Evolutionary conservation across 2,888 invertebrate genomes (phyloP).

Genomic region (Polyommatus iphigenia): DNA sequence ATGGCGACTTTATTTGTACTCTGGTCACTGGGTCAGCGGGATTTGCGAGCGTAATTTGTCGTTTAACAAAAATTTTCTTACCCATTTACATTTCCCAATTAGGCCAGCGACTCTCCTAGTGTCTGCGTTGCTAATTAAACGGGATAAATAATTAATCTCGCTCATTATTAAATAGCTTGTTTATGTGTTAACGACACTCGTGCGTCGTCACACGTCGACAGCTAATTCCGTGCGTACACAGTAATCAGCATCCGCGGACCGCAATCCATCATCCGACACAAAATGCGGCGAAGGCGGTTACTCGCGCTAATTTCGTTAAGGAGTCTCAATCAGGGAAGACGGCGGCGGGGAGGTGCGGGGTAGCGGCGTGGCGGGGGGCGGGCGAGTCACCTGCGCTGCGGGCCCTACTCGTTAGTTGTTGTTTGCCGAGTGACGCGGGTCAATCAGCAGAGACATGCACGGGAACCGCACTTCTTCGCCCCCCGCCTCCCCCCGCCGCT

Average conservation of each 20-base stretch:
- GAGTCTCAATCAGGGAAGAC: slow-evolving; percentile 75
- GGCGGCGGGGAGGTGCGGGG: slow-evolving; percentile 61
- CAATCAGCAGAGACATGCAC: slow-evolving; percentile 81
- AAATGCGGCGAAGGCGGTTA: slow-evolving; percentile 74
- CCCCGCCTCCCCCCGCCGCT: slow-evolving; percentile 51
- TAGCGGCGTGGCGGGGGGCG: slow-evolving; percentile 64
- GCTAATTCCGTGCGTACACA: slow-evolving; percentile 66
- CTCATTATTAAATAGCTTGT: background rate
- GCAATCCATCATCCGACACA: slow-evolving; percentile 78
- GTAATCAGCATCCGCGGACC: slow-evolving; percentile 75
- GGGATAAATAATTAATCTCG: background rate
- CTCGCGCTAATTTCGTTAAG: slow-evolving; percentile 78
- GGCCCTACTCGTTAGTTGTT: slow-evolving; percentile 79
- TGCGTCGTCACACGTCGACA: slow-evolving; percentile 53
- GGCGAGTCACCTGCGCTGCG: slow-evolving; percentile 73
- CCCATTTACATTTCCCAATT: background rate
- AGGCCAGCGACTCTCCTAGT: background rate
- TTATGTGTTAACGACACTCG: slow-evolving; percentile 11
- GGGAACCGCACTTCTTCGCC: slow-evolving; percentile 79
- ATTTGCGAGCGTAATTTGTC: background rate
- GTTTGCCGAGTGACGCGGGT: slow-evolving; percentile 81
- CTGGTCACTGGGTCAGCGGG: background rate
- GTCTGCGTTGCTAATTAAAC: background rate
- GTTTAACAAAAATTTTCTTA: background rate
- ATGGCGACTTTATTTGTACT: slow-evolving; percentile 10